phyloP scores from a whole-genome alignment of 2,888 invertebrate species.

The Ichneumoninae sp. region DNA sequence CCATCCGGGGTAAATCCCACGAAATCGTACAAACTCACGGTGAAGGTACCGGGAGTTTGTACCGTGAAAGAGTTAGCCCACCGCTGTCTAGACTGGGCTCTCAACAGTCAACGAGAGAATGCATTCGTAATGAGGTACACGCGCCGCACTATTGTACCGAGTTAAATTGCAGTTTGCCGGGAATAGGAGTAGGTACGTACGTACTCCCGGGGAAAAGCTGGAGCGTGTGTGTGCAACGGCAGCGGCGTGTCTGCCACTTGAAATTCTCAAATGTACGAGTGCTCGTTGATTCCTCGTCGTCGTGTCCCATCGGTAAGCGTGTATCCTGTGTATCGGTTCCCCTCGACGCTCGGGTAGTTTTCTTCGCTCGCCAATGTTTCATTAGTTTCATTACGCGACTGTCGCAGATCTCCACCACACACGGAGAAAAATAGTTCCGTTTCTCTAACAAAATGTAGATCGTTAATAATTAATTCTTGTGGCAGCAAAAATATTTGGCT shows the following conservation, averaged over 20 bases:
- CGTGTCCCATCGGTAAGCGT: background rate
- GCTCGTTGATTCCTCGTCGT: background rate
- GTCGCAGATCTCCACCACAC: background rate
- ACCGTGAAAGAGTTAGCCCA: slow-evolving; percentile 7
- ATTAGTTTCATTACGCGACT: background rate
- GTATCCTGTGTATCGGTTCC: slow-evolving; percentile 7
- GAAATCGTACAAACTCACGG: slow-evolving; percentile 5
- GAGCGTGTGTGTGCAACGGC: slow-evolving; percentile 2
- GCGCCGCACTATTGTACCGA: slow-evolving; percentile 57
- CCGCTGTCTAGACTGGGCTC: slow-evolving; percentile 49
- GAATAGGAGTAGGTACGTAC: slow-evolving; percentile 27
- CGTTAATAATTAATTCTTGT: no score
- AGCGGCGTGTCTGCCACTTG: slow-evolving; percentile 40
- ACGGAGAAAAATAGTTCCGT: no score
- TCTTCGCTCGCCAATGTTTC: background rate
- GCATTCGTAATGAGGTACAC: slow-evolving; percentile 63
- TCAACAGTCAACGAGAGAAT: slow-evolving; percentile 40
- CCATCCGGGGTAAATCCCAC: background rate
- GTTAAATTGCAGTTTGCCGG: slow-evolving; percentile 67
- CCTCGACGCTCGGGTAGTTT: slow-evolving; percentile 10
- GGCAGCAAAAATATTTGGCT: no score
- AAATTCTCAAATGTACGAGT: slow-evolving; percentile 56
- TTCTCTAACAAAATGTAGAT: no score
- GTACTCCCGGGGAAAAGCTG: background rate
- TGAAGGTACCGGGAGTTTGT: background rate